phyloP scores from a whole-genome alignment of 92 coral and sea anemone genomes.

The Bergia sp. region DNA sequence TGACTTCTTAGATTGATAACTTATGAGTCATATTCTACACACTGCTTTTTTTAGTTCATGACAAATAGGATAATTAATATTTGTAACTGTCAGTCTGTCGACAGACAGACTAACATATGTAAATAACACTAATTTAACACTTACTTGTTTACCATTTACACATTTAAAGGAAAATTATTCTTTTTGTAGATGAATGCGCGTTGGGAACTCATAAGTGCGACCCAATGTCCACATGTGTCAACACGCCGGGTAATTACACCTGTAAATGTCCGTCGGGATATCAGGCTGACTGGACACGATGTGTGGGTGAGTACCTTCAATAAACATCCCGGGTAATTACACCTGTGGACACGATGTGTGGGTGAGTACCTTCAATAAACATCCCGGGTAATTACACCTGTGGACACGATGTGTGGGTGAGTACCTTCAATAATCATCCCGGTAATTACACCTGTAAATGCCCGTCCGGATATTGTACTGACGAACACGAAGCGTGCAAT shows the following conservation, averaged over 20 bases:
- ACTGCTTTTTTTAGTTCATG: no score
- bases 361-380: constrained; percentile 51
- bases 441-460: background rate
- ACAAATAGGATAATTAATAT: no score
- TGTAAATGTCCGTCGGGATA: constrained; percentile 92
- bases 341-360: constrained; percentile 56
- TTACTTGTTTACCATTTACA: background rate
- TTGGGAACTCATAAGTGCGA: constrained; percentile 81
- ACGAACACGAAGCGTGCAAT: constrained; percentile 72
- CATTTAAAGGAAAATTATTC: background rate
- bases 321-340: background rate
- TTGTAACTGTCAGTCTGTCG: no score
- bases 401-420: constrained; percentile 76
- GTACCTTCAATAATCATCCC: background rate
- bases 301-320: constrained; percentile 65
- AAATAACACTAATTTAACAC: no score
- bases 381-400: background rate
- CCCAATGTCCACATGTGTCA: constrained; percentile 79
- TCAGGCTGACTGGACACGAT: constrained; percentile 76
- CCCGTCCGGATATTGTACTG: no score
- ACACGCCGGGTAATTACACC: constrained; percentile 89
- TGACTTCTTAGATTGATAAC: no score
- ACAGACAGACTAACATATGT: no score
- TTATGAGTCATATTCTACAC: no score
- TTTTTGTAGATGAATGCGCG: constrained; percentile 81